Evolutionary conservation across 1,140 invertebrate genomes (phyloP).

Genomic region (Penaeus indicus): DNA sequence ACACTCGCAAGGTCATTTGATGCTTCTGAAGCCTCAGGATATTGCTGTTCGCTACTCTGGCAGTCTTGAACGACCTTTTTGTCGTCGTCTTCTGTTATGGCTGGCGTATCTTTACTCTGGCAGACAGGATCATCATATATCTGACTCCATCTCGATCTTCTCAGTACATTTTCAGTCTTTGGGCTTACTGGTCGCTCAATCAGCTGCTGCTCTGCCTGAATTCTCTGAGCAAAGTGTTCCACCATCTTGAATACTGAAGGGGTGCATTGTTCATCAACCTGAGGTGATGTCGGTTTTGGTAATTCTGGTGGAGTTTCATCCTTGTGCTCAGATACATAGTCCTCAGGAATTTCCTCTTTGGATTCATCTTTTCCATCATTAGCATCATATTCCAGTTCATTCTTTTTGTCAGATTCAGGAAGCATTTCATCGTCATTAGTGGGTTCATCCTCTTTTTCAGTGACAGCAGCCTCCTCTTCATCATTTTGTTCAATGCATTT

Average conservation of each 20-base stretch:
- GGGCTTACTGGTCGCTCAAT: background rate
- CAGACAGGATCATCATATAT: slow-evolving; percentile 8
- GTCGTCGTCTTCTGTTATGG: too few relatives aligned
- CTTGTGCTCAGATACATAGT: too few relatives aligned
- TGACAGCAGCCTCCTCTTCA: background rate
- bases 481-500: background rate
- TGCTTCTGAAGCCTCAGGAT: too few relatives aligned
- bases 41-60: too few relatives aligned
- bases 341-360: too few relatives aligned
- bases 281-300: background rate
- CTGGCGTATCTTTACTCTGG: background rate
- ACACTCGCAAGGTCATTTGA: too few relatives aligned
- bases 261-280: background rate
- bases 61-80: too few relatives aligned
- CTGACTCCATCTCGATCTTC: background rate
- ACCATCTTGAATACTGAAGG: slow-evolving; percentile 50
- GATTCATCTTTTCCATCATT: background rate
- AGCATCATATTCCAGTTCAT: background rate
- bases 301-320: background rate
- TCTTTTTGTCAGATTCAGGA: background rate
- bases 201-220: slow-evolving; percentile 35
- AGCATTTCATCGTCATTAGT: too few relatives aligned
- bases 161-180: background rate
- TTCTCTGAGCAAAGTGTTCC: slow-evolving; percentile 51
- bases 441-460: background rate